Evolutionary conservation across 30 jellyfish, hydroid and myxozoan genomes (phyloP).

Genomic region (Turritopsis dohrnii): DNA sequence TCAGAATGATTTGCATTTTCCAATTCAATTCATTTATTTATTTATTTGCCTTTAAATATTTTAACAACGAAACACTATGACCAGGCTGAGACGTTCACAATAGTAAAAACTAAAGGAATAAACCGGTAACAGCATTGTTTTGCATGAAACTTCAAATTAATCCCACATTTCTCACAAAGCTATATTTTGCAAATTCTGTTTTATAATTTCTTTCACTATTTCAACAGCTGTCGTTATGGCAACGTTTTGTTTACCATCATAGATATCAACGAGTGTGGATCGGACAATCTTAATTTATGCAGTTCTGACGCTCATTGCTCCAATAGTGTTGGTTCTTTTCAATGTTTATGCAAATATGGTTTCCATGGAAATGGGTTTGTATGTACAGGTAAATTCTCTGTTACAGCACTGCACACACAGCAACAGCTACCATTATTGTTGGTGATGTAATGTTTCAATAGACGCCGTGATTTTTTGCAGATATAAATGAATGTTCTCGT

Average conservation of each 20-base stretch:
- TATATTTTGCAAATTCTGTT: no score
- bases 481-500: slow-evolving; percentile 39
- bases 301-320: slow-evolving; percentile 32
- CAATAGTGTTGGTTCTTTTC: slow-evolving; percentile 41
- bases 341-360: slow-evolving; percentile 34
- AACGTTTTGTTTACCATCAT: neutral
- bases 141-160: no score
- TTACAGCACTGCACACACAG: neutral
- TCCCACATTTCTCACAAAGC: no score
- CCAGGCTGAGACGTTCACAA: no score
- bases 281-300: slow-evolving; percentile 6
- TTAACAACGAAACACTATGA: no score
- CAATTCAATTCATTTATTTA: no score
- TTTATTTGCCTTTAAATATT: no score
- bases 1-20: no score
- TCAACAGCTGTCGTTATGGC: neutral
- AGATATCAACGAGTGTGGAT: slow-evolving; percentile 41
- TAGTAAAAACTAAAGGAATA: no score
- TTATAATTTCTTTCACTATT: neutral
- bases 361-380: slow-evolving; percentile 56
- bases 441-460: neutral
- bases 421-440: neutral
- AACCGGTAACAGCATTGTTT: no score
- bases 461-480: neutral
- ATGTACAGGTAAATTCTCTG: slow-evolving; percentile 50